A percentile compares a stretch with the other conserved stretches of the same genome.
Conservation (phyloP, 2,797 vertebrate genomes). For the Aeoliscus strigatus region DNA sequence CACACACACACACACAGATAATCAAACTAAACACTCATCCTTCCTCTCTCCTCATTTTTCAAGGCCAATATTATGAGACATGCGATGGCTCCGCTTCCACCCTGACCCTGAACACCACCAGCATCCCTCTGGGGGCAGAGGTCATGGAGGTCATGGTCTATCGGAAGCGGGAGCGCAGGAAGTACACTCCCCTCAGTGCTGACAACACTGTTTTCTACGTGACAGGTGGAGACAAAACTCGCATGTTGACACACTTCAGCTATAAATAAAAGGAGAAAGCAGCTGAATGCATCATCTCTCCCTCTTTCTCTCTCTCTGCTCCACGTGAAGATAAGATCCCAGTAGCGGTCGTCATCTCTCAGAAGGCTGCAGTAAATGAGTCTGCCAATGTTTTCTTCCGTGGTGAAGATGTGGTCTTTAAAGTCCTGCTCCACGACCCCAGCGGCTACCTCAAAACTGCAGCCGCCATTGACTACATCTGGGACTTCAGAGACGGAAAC, state of each 20-base stretch:
- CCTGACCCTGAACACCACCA: slow-evolving; percentile 82
- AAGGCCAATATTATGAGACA: slow-evolving; percentile 87
- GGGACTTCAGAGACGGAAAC: slow-evolving; percentile 88
- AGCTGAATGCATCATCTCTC: neutral
- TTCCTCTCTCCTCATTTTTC: neutral
- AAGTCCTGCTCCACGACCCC: slow-evolving; percentile 86
- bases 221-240: slow-evolving; percentile 77
- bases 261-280: slow-evolving; percentile 4
- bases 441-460: slow-evolving; percentile 86
- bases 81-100: slow-evolving; percentile 77
- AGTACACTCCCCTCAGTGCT: slow-evolving; percentile 75
- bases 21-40: too few relatives aligned
- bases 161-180: slow-evolving; percentile 71
- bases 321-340: slow-evolving; percentile 84
- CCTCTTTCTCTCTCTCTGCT: neutral
- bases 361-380: slow-evolving; percentile 82
- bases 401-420: slow-evolving; percentile 80
- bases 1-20: fast-evolving
- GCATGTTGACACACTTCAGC: neutral
- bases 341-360: slow-evolving; percentile 80
- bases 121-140: slow-evolving; percentile 80
- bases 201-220: slow-evolving; percentile 77
- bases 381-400: slow-evolving; percentile 82
- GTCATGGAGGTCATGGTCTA: slow-evolving; percentile 85
- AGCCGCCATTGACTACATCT: slow-evolving; percentile 79